Base-by-base conservation (phyloP, 2,888 invertebrate genomes). In the Phragmatobia fuliginosa region DNA sequence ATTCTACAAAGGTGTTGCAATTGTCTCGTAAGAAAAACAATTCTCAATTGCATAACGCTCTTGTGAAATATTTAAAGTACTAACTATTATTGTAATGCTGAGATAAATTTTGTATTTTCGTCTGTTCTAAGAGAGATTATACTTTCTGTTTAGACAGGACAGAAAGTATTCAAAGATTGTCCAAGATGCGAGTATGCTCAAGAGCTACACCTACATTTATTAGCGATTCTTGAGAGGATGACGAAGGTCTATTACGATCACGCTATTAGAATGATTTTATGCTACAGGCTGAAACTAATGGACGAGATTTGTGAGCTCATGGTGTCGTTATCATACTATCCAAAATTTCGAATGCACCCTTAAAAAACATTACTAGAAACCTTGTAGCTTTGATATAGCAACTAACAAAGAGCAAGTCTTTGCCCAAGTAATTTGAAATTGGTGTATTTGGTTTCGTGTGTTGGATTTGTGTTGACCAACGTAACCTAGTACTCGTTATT, bases 401-500 rank as follows among this genome's bases (percentile, higher is more conserved):
- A 49, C 25, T 52, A 25, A 52, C 52, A 11, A 25, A 25, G 25
- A 25, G 4, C 25, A 52, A 25, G 21, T 25, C 25, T 25, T 52
- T 28, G 11, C 25, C 25, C 25, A 52, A 52, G 25, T 25, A 52
- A 28, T n/a, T 25, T 3, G 11, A 52, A 10, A n/a, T 52, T 14
- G 52, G 1, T 6, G 0, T 25, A 28, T 56, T 56, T 16, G 56
- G 16, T 56, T 28, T 28, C 11, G 16, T 58, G 21, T 14, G 11
- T 33, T 60, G 11, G 59, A 33, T 33, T 38, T 25, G 11, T 36
- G 25, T 64, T 16, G 28, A 32, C 36, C 41, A 36, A 58, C n/a
- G n/a, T 60, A n/a, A 66, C 59, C n/a, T 16, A 49, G 45, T 31
- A 33, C 25, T 58, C 25, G 61, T 36, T 61, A 67, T 61, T 61